Conservation (phyloP, 2,888 invertebrate genomes). For the Diploptera punctata region DNA sequence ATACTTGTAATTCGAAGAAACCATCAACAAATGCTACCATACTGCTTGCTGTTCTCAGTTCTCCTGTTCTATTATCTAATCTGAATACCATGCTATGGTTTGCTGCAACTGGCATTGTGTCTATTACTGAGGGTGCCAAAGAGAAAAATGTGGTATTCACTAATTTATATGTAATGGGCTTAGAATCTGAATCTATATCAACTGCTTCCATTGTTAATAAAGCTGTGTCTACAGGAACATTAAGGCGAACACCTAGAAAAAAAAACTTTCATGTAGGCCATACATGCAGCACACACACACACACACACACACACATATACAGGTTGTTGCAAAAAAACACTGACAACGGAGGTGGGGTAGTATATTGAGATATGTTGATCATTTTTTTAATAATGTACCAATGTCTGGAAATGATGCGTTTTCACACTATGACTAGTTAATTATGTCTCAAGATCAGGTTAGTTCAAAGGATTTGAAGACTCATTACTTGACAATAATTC, state of each 20-base stretch:
- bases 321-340: too few species aligned
- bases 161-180: constrained; percentile 68
- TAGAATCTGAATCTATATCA: constrained; percentile 72
- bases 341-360: too few species aligned
- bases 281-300: too few species aligned
- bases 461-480: too few species aligned
- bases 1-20: constrained; percentile 59
- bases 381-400: too few species aligned
- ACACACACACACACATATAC: too few species aligned
- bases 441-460: too few species aligned
- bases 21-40: constrained; percentile 71
- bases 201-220: constrained; percentile 70
- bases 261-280: too few species aligned
- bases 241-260: constrained; percentile 67
- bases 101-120: constrained; percentile 32
- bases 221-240: constrained; percentile 75
- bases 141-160: constrained; percentile 64
- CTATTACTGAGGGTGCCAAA: constrained; percentile 47
- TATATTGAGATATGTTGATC: too few species aligned
- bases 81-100: constrained; percentile 64
- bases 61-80: constrained; percentile 72
- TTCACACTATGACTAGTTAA: too few species aligned
- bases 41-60: constrained; percentile 71
- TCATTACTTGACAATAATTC: too few species aligned
- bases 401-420: too few species aligned